Percentiles rank a stretch among this genome's conserved stretches.
phyloP scores from a whole-genome alignment of 2,888 invertebrate genomes.

The Eupithecia subfuscata region DNA sequence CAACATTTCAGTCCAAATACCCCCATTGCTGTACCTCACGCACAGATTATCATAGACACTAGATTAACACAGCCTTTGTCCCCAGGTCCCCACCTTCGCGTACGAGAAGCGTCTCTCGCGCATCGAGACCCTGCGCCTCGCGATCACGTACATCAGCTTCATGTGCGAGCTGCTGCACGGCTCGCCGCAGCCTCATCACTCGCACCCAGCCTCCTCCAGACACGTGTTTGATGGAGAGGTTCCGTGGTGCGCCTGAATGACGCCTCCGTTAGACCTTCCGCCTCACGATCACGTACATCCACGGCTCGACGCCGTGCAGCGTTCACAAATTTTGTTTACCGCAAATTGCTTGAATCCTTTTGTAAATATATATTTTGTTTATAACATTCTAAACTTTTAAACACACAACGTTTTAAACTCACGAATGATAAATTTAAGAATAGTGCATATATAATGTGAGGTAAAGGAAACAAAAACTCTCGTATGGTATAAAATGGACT shows the following conservation, averaged over 20 bases:
- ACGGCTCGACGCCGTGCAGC: slow-evolving; percentile 74
- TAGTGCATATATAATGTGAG: no score
- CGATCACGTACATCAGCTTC: slow-evolving; percentile 98
- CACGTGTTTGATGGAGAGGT: slow-evolving; percentile 79
- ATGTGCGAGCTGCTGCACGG: slow-evolving; percentile 95
- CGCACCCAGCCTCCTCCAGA: slow-evolving; percentile 60
- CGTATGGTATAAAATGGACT: no score
- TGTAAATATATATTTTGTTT: no score
- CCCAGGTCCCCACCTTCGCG: slow-evolving; percentile 96
- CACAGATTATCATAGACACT: no score
- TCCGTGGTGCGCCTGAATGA: slow-evolving; percentile 74
- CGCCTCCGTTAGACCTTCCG: slow-evolving; percentile 88
- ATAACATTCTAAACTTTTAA: no score
- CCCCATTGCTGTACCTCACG: no score
- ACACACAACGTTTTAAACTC: no score
- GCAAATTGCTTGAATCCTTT: no score
- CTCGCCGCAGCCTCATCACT: slow-evolving; percentile 79
- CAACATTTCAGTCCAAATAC: no score
- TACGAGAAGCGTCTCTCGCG: slow-evolving; percentile 97
- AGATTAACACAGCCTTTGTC: not conserved
- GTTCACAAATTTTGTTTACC: no score
- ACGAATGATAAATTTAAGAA: no score
- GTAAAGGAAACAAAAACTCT: no score
- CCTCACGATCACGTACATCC: slow-evolving; percentile 98
- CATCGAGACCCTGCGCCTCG: slow-evolving; percentile 96